Percentiles rank a stretch among this genome's conserved stretches.
Evolutionary conservation across 2,797 vertebrate species (phyloP).

Genomic region (Aulostomus chinensis): DNA sequence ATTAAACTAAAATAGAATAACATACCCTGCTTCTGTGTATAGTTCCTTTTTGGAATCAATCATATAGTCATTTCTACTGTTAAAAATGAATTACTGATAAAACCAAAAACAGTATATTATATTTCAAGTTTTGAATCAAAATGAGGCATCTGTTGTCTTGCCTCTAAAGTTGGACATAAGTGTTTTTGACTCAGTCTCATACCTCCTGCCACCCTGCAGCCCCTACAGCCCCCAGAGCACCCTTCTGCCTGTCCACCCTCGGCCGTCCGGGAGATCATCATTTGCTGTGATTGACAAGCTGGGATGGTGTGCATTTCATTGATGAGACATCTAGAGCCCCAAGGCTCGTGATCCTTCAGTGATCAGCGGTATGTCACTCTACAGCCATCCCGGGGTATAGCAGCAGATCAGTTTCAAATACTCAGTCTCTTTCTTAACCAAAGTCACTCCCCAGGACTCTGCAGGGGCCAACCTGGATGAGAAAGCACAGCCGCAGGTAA

Average conservation of each 20-base stretch:
- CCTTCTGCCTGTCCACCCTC: slow-evolving; percentile 16
- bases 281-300: slow-evolving; percentile 69
- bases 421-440: slow-evolving; percentile 61
- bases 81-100: not conserved
- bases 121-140: no score
- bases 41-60: no score
- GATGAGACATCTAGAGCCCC: slow-evolving; percentile 70
- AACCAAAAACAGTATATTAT: no score
- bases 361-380: slow-evolving; percentile 74
- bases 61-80: not conserved
- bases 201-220: slow-evolving; percentile 2
- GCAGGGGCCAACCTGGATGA: slow-evolving; percentile 25
- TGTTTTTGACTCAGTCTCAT: not conserved
- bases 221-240: slow-evolving; percentile 14
- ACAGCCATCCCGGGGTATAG: slow-evolving; percentile 64
- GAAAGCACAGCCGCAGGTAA: slow-evolving; percentile 39
- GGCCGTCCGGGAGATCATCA: slow-evolving; percentile 46
- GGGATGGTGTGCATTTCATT: slow-evolving; percentile 80
- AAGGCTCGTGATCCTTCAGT: slow-evolving; percentile 72
- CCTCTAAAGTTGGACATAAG: not conserved
- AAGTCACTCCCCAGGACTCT: slow-evolving; percentile 39
- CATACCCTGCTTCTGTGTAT: no score
- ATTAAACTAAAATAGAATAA: no score
- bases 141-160: not conserved
- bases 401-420: slow-evolving; percentile 75